These are phyloP conservation scores for Leptothorax acervorum DNA, from an alignment of 2,888 invertebrate species.

Conservation along the genomic window DNA sequence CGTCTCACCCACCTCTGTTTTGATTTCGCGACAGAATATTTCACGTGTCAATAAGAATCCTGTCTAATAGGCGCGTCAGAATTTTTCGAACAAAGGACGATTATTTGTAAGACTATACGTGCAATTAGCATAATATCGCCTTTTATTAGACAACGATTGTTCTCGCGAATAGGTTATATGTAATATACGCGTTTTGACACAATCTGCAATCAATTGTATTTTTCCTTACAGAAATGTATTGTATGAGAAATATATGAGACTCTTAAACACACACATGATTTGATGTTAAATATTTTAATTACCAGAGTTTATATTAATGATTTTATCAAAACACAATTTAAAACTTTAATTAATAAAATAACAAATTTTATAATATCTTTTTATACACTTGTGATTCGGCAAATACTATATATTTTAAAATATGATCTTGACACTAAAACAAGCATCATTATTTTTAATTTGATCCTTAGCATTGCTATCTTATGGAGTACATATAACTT, in stretches of 20 bases:
- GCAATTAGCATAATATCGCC: not conserved
- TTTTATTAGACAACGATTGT: not conserved
- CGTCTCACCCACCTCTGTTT: slow-evolving; percentile 41
- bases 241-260: not conserved
- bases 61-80: not conserved
- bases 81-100: not conserved
- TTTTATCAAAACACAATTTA: not conserved
- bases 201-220: not conserved
- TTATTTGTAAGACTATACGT: not conserved
- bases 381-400: not conserved
- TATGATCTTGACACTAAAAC: not conserved
- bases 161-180: not conserved
- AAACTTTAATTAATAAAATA: not conserved
- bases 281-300: not conserved
- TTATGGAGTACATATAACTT: not conserved
- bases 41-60: not conserved
- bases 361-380: not conserved
- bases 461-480: not conserved
- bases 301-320: not conserved
- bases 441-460: not conserved
- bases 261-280: not conserved
- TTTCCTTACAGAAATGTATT: not conserved
- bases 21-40: slow-evolving; percentile 18
- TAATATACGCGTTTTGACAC: not conserved
- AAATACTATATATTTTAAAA: not conserved